Conservation (phyloP, 2,888 invertebrate genomes). For the Archips xylosteana region DNA sequence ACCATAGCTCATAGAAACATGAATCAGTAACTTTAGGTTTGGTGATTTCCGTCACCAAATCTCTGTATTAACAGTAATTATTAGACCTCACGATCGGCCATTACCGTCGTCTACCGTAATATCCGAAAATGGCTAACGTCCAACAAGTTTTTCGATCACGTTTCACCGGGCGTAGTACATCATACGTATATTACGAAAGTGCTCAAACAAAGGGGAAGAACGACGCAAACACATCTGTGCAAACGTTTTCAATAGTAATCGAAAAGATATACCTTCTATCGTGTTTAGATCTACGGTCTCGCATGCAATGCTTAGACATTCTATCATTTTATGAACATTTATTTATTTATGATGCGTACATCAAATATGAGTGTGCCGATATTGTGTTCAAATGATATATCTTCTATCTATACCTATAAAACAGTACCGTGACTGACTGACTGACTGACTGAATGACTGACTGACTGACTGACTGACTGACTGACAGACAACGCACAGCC, state of each 20-base stretch:
- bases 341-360: neutral
- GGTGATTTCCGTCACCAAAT: neutral
- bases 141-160: slow-evolving; percentile 40
- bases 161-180: slow-evolving; percentile 31
- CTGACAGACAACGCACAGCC: too few species aligned
- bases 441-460: too few species aligned
- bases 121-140: slow-evolving; percentile 27
- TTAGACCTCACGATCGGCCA: neutral
- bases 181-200: slow-evolving; percentile 38
- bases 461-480: too few species aligned
- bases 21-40: neutral
- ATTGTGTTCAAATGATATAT: too few species aligned
- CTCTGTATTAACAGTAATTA: neutral
- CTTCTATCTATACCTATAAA: too few species aligned
- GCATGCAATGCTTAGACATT: slow-evolving; percentile 30
- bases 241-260: slow-evolving; percentile 43
- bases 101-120: slow-evolving; percentile 7
- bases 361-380: neutral
- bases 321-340: neutral
- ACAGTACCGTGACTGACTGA: too few species aligned
- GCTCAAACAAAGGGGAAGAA: slow-evolving; percentile 42
- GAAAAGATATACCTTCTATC: slow-evolving; percentile 22
- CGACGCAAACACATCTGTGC: slow-evolving; percentile 37
- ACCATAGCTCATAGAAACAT: neutral
- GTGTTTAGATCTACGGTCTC: slow-evolving; percentile 9